Conservation (phyloP, 2,888 invertebrate species). For the Mimas tiliae region DNA sequence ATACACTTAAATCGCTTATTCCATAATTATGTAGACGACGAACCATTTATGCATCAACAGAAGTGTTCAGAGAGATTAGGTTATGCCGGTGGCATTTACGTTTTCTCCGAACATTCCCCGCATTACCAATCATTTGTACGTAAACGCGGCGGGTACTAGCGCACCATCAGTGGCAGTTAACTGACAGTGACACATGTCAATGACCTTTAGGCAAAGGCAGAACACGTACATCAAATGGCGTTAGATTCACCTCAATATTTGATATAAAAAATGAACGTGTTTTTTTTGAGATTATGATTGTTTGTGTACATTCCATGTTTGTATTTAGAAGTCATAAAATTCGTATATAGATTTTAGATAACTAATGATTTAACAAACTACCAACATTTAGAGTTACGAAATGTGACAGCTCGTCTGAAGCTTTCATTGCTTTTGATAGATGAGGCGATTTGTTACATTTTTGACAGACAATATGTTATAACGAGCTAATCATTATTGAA, state of each 20-base stretch:
- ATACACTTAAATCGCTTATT: conserved; percentile 17
- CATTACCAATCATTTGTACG: conserved; percentile 25
- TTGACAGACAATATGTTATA: not conserved
- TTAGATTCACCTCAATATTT: not conserved
- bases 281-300: not conserved
- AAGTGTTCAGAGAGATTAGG: conserved; percentile 12
- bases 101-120: conserved; percentile 22
- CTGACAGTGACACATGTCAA: conserved; percentile 27
- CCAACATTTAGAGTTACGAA: not conserved
- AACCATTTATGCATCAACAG: conserved; percentile 18
- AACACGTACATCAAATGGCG: conserved; percentile 12
- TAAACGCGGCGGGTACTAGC: conserved; percentile 22
- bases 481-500: conserved; percentile 1
- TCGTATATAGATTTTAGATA: not conserved
- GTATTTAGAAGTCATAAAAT: not conserved
- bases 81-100: conserved; percentile 19
- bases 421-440: not conserved
- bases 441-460: not conserved
- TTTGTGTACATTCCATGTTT: not conserved
- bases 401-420: not conserved
- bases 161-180: conserved; percentile 17
- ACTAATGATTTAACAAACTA: not conserved
- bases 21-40: not conserved
- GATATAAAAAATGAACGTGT: not conserved
- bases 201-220: conserved; percentile 31